Conservation (phyloP, 1,140 invertebrate genomes). For the Ceratosolen fusciceps region DNA sequence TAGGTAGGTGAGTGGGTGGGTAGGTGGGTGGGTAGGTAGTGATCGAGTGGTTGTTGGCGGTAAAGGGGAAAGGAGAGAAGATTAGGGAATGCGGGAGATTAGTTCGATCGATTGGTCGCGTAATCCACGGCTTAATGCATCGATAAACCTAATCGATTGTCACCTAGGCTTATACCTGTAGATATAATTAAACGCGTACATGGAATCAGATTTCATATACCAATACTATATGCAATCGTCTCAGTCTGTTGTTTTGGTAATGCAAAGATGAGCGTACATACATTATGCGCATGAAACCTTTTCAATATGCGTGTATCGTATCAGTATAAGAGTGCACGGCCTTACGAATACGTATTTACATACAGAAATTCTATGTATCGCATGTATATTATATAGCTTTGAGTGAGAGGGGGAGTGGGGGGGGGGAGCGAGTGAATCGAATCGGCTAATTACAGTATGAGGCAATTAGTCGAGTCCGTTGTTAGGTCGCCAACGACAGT, state of each 20-base stretch:
- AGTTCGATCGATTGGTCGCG: not conserved
- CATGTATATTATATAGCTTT: no score
- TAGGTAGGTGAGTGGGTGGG: not conserved
- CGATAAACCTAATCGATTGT: conserved; percentile 39
- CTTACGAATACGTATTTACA: no score
- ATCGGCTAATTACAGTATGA: conserved; percentile 43
- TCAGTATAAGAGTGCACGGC: no score
- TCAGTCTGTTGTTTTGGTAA: not conserved
- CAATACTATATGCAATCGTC: not conserved
- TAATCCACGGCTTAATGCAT: conserved; percentile 9
- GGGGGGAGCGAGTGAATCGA: conserved; percentile 18
- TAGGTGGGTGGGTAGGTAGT: not conserved
- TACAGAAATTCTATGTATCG: no score
- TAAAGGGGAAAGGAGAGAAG: no score
- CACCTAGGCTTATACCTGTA: conserved; percentile 20
- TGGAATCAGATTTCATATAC: not conserved
- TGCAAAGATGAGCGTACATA: not conserved
- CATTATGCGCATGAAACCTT: not conserved
- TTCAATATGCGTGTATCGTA: no score
- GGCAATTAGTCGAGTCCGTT: conserved; percentile 46
- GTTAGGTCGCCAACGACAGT: conserved; percentile 41
- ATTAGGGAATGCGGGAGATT: not conserved
- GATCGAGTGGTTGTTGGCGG: no score
- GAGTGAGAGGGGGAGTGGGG: not conserved
- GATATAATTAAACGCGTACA: conserved; percentile 34